Conservation (phyloP, 2,888 invertebrate species). For the Spialia ferax region DNA sequence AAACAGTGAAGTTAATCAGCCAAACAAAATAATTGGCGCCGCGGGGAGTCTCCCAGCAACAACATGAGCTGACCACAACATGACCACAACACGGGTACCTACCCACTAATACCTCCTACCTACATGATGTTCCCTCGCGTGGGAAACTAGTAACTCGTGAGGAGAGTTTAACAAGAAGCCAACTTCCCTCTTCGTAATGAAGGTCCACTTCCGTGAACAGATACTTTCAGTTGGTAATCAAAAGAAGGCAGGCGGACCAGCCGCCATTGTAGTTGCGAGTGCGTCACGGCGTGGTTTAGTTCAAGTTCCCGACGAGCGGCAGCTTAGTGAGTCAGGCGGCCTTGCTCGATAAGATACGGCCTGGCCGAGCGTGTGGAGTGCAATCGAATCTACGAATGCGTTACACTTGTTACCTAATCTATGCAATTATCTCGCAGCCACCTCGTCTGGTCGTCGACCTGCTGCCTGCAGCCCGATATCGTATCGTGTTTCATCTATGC, state of each 20-base stretch:
- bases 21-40: background rate
- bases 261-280: background rate
- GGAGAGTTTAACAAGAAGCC: background rate
- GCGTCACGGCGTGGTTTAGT: conserved; percentile 10
- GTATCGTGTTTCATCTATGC: conserved; percentile 2
- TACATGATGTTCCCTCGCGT: background rate
- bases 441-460: conserved; percentile 8
- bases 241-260: background rate
- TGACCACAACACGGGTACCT: background rate
- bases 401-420: conserved; percentile 15
- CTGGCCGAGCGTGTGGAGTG: conserved; percentile 6
- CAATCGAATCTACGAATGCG: conserved; percentile 8
- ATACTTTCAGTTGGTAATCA: background rate
- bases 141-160: conserved; percentile 2
- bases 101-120: background rate
- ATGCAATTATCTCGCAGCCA: conserved; percentile 14
- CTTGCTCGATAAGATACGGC: conserved; percentile 30
- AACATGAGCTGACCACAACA: background rate
- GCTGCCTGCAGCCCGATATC: conserved; percentile 3
- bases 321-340: conserved; percentile 30
- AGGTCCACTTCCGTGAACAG: background rate
- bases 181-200: background rate
- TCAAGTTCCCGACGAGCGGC: conserved; percentile 10
- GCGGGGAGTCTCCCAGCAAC: background rate
- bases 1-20: conserved; percentile 1